Conservation (phyloP, 2,888 invertebrate species). For the Polymixis flavicincta region DNA sequence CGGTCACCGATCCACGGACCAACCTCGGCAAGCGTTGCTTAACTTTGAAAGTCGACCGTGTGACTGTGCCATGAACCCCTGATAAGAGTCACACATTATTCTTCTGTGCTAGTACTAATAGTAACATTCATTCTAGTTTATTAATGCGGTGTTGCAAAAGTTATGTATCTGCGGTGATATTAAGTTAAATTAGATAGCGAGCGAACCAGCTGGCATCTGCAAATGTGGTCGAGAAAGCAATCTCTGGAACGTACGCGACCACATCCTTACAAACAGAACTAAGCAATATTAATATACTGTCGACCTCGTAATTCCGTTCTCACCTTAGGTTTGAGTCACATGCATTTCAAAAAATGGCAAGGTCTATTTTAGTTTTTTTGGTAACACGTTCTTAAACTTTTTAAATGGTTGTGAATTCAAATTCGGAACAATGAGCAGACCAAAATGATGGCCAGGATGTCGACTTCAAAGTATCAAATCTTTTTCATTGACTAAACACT, state of each 20-base stretch:
- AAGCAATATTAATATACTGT: constrained; percentile 16
- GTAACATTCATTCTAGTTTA: background rate
- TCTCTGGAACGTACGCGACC: constrained; percentile 24
- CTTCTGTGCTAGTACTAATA: constrained; percentile 1
- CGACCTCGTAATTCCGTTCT: background rate
- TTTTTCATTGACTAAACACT: too few relatives aligned
- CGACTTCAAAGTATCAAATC: too few relatives aligned
- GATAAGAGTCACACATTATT: constrained; percentile 24
- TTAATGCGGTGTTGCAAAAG: background rate
- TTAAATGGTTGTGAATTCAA: too few relatives aligned
- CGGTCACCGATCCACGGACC: too few relatives aligned
- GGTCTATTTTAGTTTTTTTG: too few relatives aligned
- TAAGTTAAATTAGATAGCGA: constrained; percentile 25
- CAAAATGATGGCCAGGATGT: too few relatives aligned
- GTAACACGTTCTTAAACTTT: too few relatives aligned
- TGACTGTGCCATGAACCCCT: background rate
- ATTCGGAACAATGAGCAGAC: too few relatives aligned
- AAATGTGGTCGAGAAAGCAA: constrained; percentile 19
- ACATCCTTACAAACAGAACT: constrained; percentile 38
- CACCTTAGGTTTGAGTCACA: background rate
- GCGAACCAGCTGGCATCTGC: constrained; percentile 15
- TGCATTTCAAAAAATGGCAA: background rate
- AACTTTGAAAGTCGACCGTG: too few relatives aligned
- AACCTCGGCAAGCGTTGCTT: too few relatives aligned
- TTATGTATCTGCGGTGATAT: background rate